phyloP scores from a whole-genome alignment of 2,888 invertebrate genomes.

The Pollenia angustigena region DNA sequence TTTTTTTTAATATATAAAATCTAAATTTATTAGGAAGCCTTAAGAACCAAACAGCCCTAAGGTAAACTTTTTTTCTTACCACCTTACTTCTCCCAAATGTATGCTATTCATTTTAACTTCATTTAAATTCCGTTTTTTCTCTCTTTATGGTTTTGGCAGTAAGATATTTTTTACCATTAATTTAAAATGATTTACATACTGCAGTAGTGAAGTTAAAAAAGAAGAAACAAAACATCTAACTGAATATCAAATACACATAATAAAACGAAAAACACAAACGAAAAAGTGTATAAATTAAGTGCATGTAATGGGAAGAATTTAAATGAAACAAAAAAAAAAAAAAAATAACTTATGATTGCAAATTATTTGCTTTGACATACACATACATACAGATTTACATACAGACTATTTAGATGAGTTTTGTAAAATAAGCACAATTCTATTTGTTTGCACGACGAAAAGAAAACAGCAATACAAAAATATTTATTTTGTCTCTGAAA shows the following conservation, averaged over 20 bases:
- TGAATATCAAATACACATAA: conserved; percentile 49
- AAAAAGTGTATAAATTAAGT: conserved; percentile 5
- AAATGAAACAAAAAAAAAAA: background rate
- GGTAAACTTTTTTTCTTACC: background rate
- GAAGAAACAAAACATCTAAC: background rate
- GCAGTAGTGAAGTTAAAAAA: background rate
- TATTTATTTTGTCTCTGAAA: background rate
- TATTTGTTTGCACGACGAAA: background rate
- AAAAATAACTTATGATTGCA: background rate
- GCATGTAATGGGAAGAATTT: background rate
- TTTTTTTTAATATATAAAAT: no score
- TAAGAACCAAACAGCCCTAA: background rate
- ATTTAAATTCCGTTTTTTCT: conserved; percentile 27
- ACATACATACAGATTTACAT: background rate
- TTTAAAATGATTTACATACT: conserved; percentile 52
- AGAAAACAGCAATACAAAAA: no score
- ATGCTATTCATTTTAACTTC: conserved; percentile 27
- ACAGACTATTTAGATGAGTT: background rate
- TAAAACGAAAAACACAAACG: background rate
- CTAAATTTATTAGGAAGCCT: no score
- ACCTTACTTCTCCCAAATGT: conserved; percentile 10
- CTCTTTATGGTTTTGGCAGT: conserved; percentile 3
- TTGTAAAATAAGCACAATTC: background rate
- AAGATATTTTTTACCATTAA: conserved; percentile 55
- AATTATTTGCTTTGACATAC: background rate